These are phyloP conservation scores for Hymenopus coronatus DNA, from an alignment of 2,888 invertebrate species.

Conservation along the genomic window DNA sequence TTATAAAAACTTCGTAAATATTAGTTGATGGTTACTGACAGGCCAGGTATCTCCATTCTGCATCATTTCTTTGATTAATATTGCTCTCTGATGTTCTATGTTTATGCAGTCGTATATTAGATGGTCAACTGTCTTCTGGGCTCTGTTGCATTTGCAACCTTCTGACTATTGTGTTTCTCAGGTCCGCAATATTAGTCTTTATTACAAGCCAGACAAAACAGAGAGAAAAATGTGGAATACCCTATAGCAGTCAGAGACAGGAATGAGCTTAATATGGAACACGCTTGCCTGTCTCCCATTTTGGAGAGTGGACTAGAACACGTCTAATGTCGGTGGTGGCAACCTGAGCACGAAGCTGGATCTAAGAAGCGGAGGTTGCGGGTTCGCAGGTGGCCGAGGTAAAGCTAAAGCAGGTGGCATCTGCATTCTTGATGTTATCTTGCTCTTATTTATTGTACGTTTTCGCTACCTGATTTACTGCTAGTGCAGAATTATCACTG, in stretches of 20 bases:
- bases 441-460: too few relatives aligned
- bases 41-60: too few relatives aligned
- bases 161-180: too few relatives aligned
- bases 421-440: neutral
- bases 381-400: neutral
- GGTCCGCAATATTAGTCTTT: too few relatives aligned
- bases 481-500: neutral
- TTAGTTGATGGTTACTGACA: too few relatives aligned
- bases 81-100: too few relatives aligned
- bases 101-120: too few relatives aligned
- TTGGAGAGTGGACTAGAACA: neutral
- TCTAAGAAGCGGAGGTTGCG: neutral
- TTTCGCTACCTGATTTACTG: neutral
- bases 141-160: too few relatives aligned
- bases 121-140: too few relatives aligned
- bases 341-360: neutral
- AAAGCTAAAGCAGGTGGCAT: neutral
- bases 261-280: neutral
- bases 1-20: too few relatives aligned
- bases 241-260: neutral
- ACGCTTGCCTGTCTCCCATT: neutral
- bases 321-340: neutral
- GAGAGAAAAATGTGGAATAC: neutral
- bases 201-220: neutral
- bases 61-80: too few relatives aligned